phyloP scores from a whole-genome alignment of 1,140 invertebrate genomes.

The Eriocheir sinensis region DNA sequence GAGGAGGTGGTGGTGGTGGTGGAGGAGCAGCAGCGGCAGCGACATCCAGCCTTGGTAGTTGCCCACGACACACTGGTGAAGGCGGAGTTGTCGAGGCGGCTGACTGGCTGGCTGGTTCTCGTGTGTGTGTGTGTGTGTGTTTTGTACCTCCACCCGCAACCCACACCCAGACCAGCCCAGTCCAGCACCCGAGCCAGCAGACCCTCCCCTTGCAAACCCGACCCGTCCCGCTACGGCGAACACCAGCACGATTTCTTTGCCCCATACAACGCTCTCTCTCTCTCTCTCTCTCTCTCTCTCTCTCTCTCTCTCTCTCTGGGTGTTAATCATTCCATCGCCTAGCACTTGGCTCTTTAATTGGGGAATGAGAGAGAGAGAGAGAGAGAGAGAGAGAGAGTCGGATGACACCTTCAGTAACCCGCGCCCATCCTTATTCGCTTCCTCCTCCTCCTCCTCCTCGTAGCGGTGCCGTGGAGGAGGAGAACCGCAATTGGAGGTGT shows the following conservation, averaged over 20 bases:
- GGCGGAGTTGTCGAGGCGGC: not conserved
- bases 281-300: not conserved
- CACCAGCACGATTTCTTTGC: not conserved
- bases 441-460: not conserved
- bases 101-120: too few relatives aligned
- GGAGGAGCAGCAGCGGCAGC: not conserved
- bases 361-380: conserved; percentile 15
- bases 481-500: not conserved
- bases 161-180: too few relatives aligned
- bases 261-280: not conserved
- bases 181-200: not conserved
- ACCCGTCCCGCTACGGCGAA: not conserved
- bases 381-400: not conserved
- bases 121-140: conserved; percentile 9
- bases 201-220: too few relatives aligned
- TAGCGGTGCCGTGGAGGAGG: not conserved
- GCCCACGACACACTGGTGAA: conserved; percentile 24
- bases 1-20: not conserved
- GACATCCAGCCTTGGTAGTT: not conserved
- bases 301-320: not conserved
- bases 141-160: not conserved
- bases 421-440: not conserved
- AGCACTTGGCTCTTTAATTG: too few relatives aligned
- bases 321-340: not conserved
- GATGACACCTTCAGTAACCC: not conserved